Evolutionary conservation across 2,797 vertebrate species (phyloP), one percentile per base, ranked within the genome.

Genomic region (Xiphorhynchus erythropygius): DNA sequence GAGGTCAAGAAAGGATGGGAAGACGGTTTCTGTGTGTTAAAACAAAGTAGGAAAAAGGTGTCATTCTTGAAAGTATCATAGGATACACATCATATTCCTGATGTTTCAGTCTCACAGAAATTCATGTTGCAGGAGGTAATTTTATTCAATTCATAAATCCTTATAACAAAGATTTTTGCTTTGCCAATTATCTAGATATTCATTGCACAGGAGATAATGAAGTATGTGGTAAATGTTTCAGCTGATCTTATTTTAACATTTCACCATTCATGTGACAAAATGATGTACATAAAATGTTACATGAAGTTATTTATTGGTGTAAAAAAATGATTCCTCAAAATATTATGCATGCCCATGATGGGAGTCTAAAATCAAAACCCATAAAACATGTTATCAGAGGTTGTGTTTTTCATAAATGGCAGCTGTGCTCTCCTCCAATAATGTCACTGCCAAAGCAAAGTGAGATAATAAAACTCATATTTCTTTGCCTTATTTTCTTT

Each of bases 131-230:
- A 94, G 80, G 91, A 96, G 84, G 71, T 79, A 96, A 92, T 95
- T 96, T 97, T 97, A 96, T 96, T 89, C 87, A 97, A 94, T 93
- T 95, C 94, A 94, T 97, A 97, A 97, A 97, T 95, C 76, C 44
- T 80, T 85, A 69, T 65, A 88, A 89, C 77, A 96, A 83, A 35
- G 7, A 81, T 87, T 97, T 96, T 90, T 96, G 78, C 95, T 91
- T 96, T 94, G 85, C 71, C 87, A 97, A 96, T 97, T 97, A 97
- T 91, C 83, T 77, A 96, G 91, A 93, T 96, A 97, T 92, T 92
- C 90, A 84, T 97, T 97, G 87, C 75, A 83, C 19, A 28, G 56
- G 87, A 85, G 64, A 94, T 96, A 96, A 95, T 94, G 96, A 92
- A 80, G 21, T 89, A 62, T 56, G 68, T 69, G 60, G 63, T 90